Evolutionary conservation across 2,888 invertebrate genomes (phyloP).

Genomic region (Ophioninae sp.): DNA sequence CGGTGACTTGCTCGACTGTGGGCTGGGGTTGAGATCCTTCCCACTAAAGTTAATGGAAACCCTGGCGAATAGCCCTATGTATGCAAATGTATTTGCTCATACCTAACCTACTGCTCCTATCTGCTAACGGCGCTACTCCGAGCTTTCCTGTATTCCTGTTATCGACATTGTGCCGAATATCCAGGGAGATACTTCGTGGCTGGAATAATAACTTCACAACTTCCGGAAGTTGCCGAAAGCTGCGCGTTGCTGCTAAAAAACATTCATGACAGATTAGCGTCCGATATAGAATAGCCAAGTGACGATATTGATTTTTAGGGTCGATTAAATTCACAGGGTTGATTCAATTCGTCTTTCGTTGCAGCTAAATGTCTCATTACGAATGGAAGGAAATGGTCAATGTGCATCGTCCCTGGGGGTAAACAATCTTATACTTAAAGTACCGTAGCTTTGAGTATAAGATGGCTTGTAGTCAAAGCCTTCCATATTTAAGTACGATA

Average conservation of each 20-base stretch:
- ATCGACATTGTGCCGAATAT: neutral
- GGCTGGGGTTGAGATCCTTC: conserved; percentile 37
- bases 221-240: neutral
- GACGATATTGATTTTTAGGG: neutral
- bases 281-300: neutral
- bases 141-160: neutral
- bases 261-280: neutral
- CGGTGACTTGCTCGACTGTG: conserved; percentile 3
- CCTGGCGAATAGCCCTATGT: conserved; percentile 63
- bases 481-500: no score
- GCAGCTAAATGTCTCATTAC: no score
- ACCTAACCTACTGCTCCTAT: conserved; percentile 12
- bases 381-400: no score
- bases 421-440: no score
- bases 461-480: no score
- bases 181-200: neutral
- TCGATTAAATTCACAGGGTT: neutral
- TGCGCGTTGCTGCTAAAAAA: neutral
- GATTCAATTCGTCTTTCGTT: no score
- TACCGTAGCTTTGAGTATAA: no score
- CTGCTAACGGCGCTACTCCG: neutral
- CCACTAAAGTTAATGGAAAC: conserved; percentile 66
- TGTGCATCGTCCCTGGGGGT: no score
- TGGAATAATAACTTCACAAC: neutral
- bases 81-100: conserved; percentile 64